These are phyloP conservation scores for Eremophila alpestris DNA, from an alignment of 2,797 vertebrate genomes.

Conservation along the genomic window DNA sequence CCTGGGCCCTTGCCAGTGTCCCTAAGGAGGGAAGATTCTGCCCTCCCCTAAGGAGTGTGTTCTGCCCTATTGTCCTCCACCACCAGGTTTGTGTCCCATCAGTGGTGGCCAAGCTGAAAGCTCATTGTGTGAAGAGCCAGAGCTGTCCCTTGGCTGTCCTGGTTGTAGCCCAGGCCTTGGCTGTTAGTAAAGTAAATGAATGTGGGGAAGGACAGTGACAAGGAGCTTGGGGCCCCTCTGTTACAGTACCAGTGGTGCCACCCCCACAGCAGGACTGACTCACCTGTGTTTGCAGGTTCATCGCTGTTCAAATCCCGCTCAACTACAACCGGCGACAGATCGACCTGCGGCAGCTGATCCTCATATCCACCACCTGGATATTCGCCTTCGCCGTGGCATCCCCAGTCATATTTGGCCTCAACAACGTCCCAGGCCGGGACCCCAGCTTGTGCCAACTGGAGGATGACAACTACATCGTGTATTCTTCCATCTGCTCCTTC, in stretches of 20 bases:
- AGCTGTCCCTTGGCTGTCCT: not conserved
- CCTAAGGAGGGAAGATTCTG: not conserved
- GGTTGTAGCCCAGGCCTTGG: not conserved
- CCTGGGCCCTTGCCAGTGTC: not conserved
- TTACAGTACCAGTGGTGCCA: not conserved
- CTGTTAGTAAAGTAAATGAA: not conserved
- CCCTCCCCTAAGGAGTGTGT: not conserved
- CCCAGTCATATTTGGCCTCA: slow-evolving; percentile 92
- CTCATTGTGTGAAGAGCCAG: not conserved
- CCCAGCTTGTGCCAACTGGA: slow-evolving; percentile 89
- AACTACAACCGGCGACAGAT: slow-evolving; percentile 90
- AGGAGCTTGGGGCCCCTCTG: not conserved
- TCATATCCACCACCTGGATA: slow-evolving; percentile 92
- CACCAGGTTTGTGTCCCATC: not conserved
- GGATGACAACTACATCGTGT: slow-evolving; percentile 88
- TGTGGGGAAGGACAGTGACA: too few relatives aligned
- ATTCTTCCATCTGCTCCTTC: slow-evolving; percentile 95
- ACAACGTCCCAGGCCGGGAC: slow-evolving; percentile 84
- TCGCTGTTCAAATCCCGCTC: slow-evolving; percentile 88
- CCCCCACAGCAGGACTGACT: not conserved
- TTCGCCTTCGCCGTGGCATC: slow-evolving; percentile 91
- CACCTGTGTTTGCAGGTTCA: slow-evolving; percentile 82
- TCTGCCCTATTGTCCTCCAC: not conserved
- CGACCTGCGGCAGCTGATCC: slow-evolving; percentile 85
- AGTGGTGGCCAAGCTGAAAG: not conserved